Percentiles rank a stretch among this genome's conserved stretches.
These are phyloP conservation scores for Ypsolopha scabrella DNA, from an alignment of 2,888 invertebrate species.

Conservation along the genomic window DNA sequence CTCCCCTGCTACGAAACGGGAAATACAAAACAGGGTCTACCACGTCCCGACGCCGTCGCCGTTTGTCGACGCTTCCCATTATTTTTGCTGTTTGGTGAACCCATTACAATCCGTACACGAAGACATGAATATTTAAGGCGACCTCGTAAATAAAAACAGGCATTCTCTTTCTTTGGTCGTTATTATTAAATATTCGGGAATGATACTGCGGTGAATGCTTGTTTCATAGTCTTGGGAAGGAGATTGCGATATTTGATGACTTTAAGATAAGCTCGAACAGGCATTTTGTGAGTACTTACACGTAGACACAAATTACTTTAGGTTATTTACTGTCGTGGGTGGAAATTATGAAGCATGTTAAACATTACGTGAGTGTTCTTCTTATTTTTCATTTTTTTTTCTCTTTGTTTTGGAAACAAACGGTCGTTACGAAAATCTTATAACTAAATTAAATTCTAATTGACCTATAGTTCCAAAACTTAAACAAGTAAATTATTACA, in stretches of 20 bases:
- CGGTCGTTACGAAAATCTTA: too few relatives aligned
- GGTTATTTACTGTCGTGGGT: too few relatives aligned
- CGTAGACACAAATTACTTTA: too few relatives aligned
- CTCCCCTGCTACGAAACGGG: background rate
- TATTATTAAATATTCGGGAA: background rate
- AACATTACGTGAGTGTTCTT: too few relatives aligned
- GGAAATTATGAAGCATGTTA: too few relatives aligned
- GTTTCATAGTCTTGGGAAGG: background rate
- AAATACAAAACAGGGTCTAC: background rate
- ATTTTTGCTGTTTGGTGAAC: constrained; percentile 2
- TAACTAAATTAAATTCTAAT: too few relatives aligned
- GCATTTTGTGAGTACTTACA: too few relatives aligned
- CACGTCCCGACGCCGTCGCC: background rate
- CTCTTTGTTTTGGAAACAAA: too few relatives aligned
- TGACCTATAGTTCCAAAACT: too few relatives aligned
- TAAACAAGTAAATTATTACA: too few relatives aligned
- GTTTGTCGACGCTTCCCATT: constrained; percentile 1
- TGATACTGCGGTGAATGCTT: background rate
- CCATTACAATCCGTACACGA: constrained; percentile 19
- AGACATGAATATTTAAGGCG: constrained; percentile 32
- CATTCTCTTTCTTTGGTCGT: background rate
- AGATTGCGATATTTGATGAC: background rate
- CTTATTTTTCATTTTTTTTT: too few relatives aligned
- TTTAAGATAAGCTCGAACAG: background rate
- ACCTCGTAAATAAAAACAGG: constrained; percentile 9